Base-by-base conservation (phyloP, 2,797 vertebrate species). In the Lepidocolaptes lacrymiger region DNA sequence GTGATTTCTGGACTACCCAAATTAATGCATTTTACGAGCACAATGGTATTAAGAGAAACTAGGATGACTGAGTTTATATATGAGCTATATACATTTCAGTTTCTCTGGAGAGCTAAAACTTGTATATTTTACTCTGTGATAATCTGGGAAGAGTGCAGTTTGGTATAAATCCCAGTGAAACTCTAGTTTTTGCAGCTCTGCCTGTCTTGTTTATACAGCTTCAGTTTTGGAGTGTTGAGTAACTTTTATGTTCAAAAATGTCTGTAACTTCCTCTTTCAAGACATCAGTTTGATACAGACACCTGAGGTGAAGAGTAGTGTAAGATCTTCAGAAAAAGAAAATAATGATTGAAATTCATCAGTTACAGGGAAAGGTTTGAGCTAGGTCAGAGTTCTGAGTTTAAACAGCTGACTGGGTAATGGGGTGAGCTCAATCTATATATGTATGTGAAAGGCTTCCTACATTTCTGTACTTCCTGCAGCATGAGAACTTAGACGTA, bases 341-440 rank as follows among this genome's bases (percentile, higher is more conserved):
- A 73, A 14, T n/a, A 73, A 34, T 46, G 46, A 4, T 10, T 58
- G n/a, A 72, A 58, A 36, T 85, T 46, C 1, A 27, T 73, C 24
- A 43, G 0, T 76, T 82, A 30, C 6, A n/a, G 37, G 32, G 41
- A 52, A 41, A 39, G 21, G 8, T 49, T 76, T 46, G 27, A 90
- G 13, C 32, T 61, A 24, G 26, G 11, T 61, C 51, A 51, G 55
- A 85, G 30, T 51, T 28, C 14, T 30, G 27, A 52, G 59, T 15
- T 77, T 23, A 39, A 41, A n/a, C 0, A 0, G 2, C 19, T 52
- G 37, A 41, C 13, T 59, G 3, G 4, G 9, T 84, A 54, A 26
- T 2, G 10, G 51, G 7, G 34, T 62, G 23, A 84, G 6, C 27
- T 93, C 51, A 46, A 4, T 30, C 36, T 63, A 0, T 49, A 14